Conservation (phyloP, 2,797 vertebrate species). For the Chloroceryle inda region DNA sequence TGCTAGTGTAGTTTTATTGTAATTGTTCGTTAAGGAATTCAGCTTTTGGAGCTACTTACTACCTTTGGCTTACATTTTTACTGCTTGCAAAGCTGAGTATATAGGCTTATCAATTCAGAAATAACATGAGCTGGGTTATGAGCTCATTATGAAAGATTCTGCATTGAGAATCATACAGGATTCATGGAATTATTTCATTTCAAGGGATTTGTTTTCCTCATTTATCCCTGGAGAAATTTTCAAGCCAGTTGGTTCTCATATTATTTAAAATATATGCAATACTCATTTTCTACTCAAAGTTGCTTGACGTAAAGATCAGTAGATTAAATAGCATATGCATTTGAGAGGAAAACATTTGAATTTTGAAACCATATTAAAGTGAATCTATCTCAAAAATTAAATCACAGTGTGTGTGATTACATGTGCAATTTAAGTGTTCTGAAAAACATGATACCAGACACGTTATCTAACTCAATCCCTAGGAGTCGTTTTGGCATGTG, state of each 20-base stretch:
- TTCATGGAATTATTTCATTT: not conserved
- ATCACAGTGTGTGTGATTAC: not conserved
- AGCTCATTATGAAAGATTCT: not conserved
- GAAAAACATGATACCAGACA: slow-evolving; percentile 23
- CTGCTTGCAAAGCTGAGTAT: not conserved
- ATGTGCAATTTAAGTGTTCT: slow-evolving; percentile 53
- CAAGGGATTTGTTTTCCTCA: not conserved
- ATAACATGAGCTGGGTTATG: not conserved
- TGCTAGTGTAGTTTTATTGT: not conserved
- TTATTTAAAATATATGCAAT: not conserved
- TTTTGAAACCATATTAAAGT: not conserved
- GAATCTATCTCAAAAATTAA: slow-evolving; percentile 20
- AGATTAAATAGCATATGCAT: not conserved
- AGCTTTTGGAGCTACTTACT: not conserved
- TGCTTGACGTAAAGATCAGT: not conserved
- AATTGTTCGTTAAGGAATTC: not conserved
- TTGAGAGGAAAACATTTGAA: not conserved
- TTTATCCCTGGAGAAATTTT: not conserved
- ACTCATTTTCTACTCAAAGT: not conserved
- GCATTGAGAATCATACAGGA: not conserved
- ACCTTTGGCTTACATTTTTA: not conserved
- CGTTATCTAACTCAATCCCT: slow-evolving; percentile 49
- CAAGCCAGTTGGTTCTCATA: not conserved
- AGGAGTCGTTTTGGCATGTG: slow-evolving; percentile 51
- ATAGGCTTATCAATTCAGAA: slow-evolving; percentile 10